Evolutionary conservation across 2,888 invertebrate genomes (phyloP).

Genomic region (Deladenus siricidicola): DNA sequence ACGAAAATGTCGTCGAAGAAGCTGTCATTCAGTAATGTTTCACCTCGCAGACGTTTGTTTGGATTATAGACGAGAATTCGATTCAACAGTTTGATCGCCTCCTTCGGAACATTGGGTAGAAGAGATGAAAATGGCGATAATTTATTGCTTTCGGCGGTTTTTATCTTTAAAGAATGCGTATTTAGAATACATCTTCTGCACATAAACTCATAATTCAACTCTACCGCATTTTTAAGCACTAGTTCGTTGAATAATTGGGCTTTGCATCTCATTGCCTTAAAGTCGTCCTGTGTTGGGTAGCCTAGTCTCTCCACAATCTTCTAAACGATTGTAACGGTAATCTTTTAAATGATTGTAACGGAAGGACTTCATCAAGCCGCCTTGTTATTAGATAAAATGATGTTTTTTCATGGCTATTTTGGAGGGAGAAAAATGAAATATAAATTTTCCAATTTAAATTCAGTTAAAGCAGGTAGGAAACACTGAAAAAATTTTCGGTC

Average conservation of each 20-base stretch:
- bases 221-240: not conserved
- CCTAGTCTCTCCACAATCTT: not conserved
- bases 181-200: not conserved
- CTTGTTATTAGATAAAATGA: too few species aligned
- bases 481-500: too few species aligned
- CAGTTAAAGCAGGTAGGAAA: too few species aligned
- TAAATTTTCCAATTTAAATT: too few species aligned
- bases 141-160: not conserved
- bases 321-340: not conserved
- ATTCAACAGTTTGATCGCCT: not conserved
- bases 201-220: not conserved
- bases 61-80: constrained; percentile 6
- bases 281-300: not conserved
- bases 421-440: not conserved
- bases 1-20: constrained; percentile 4
- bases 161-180: not conserved
- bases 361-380: too few species aligned
- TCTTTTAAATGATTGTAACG: too few species aligned
- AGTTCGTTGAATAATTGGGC: not conserved
- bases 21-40: not conserved
- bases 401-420: too few species aligned
- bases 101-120: not conserved
- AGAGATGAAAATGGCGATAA: not conserved
- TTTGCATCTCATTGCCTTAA: constrained; percentile 2
- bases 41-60: not conserved